phyloP scores from a whole-genome alignment of 2,888 invertebrate genomes.

The Hydrotaea diabolus region DNA sequence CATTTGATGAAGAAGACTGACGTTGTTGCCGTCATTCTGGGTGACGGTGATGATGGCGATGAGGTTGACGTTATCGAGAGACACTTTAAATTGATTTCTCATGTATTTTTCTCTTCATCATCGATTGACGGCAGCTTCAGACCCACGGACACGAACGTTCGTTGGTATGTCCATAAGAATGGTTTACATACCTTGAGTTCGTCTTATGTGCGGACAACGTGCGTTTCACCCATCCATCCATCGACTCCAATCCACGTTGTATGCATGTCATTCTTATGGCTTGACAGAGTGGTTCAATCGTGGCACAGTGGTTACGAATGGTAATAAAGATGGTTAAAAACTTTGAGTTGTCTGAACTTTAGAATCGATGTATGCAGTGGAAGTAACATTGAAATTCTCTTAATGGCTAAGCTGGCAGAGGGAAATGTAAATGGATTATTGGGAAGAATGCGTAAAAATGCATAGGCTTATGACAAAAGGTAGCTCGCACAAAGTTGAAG shows the following conservation, averaged over 20 bases:
- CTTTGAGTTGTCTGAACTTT: too few species aligned
- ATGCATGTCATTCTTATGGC: slow-evolving; percentile 53
- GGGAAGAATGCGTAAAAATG: too few species aligned
- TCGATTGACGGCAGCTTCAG: slow-evolving; percentile 23
- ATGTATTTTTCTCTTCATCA: slow-evolving; percentile 59
- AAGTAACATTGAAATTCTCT: too few species aligned
- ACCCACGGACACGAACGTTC: neutral
- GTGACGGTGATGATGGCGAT: slow-evolving; percentile 35
- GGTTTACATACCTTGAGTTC: slow-evolving; percentile 52
- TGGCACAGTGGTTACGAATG: neutral
- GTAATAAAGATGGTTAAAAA: too few species aligned
- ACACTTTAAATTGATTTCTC: slow-evolving; percentile 73
- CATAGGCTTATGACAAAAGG: too few species aligned
- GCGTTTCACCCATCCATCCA: neutral
- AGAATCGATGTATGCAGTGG: too few species aligned
- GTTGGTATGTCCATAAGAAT: slow-evolving; percentile 20
- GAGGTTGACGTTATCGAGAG: slow-evolving; percentile 74
- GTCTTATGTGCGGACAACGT: slow-evolving; percentile 56
- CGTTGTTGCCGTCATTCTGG: slow-evolving; percentile 48
- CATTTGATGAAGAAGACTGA: slow-evolving; percentile 42
- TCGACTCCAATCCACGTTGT: slow-evolving; percentile 24
- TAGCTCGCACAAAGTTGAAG: too few species aligned
- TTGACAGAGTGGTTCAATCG: slow-evolving; percentile 62
- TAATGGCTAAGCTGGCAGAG: too few species aligned
- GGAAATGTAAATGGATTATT: too few species aligned